Evolutionary conservation across 2,888 invertebrate species (phyloP).

Genomic region (Noctua janthina): DNA sequence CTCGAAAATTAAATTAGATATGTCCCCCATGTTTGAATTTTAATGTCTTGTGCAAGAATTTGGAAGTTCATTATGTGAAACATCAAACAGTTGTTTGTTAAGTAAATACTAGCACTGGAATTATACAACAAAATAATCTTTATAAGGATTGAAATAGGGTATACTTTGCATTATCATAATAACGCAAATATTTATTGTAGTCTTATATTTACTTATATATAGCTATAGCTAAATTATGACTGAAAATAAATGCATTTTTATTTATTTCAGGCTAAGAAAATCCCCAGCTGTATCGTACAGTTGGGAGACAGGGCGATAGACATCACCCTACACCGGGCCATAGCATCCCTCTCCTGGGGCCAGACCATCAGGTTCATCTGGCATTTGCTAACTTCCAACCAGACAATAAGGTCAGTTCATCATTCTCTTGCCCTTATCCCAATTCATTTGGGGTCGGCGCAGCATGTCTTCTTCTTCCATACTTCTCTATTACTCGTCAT

Average conservation of each 20-base stretch:
- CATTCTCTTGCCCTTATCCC: no score
- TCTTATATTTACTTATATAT: not conserved
- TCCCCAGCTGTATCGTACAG: conserved; percentile 95
- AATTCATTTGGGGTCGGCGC: no score
- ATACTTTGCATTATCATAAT: conserved; percentile 11
- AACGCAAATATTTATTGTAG: not conserved
- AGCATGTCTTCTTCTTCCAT: no score
- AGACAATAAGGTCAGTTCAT: conserved; percentile 93
- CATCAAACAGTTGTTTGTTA: not conserved
- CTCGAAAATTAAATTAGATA: not conserved
- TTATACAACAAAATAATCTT: not conserved
- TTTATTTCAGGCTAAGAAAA: conserved; percentile 92
- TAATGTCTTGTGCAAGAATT: not conserved
- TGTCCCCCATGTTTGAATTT: not conserved
- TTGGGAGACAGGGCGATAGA: conserved; percentile 98
- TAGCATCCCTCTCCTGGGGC: conserved; percentile 96
- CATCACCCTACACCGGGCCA: conserved; percentile 97
- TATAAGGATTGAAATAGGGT: not conserved
- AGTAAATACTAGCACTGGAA: not conserved
- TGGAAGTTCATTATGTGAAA: not conserved
- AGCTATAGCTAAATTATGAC: not conserved
- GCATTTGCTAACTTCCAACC: conserved; percentile 95
- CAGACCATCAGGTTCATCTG: conserved; percentile 96
- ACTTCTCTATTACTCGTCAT: no score
- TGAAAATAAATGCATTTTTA: not conserved